phyloP scores from a whole-genome alignment of 2,797 vertebrate genomes.

The Cyprinodon diabolis region DNA sequence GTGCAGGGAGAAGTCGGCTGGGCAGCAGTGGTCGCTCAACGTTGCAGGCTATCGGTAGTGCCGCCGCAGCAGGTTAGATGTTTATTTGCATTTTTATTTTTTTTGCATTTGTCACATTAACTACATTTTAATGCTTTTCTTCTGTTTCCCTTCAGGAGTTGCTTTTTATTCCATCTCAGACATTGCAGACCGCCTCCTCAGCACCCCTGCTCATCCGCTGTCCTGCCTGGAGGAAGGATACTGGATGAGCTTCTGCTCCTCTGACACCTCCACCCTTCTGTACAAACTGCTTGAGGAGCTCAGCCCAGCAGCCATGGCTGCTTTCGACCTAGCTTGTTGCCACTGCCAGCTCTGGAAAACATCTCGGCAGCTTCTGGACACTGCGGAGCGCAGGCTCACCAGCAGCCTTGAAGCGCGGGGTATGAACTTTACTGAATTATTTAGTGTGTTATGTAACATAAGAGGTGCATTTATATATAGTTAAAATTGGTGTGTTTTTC shows the following conservation, averaged over 20 bases:
- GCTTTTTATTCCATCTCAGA: constrained; percentile 98
- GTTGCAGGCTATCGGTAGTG: constrained; percentile 92
- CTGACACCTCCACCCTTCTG: constrained; percentile 79
- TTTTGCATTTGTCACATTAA: neutral
- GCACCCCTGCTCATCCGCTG: constrained; percentile 82
- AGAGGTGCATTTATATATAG: neutral
- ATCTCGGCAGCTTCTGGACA: constrained; percentile 93
- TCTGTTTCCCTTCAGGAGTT: constrained; percentile 83
- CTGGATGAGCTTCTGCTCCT: constrained; percentile 81
- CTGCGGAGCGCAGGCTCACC: constrained; percentile 87
- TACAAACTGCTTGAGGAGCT: constrained; percentile 86
- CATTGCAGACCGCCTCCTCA: constrained; percentile 91
- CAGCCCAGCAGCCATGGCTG: constrained; percentile 90
- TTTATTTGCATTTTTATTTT: neutral
- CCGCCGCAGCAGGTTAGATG: constrained; percentile 91
- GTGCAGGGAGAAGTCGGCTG: constrained; percentile 64
- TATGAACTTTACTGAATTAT: constrained; percentile 39
- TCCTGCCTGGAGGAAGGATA: constrained; percentile 89
- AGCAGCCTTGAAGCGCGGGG: constrained; percentile 85
- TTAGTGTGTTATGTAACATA: neutral
- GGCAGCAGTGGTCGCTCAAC: constrained; percentile 89
- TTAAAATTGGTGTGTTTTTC: neutral
- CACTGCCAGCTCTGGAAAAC: constrained; percentile 96
- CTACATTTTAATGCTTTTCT: neutral
- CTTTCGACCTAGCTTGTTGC: constrained; percentile 94